Percentiles rank a stretch among this genome's conserved stretches.
Conservation (phyloP, 2,797 vertebrate genomes). For the Tympanoctomys barrerae region DNA sequence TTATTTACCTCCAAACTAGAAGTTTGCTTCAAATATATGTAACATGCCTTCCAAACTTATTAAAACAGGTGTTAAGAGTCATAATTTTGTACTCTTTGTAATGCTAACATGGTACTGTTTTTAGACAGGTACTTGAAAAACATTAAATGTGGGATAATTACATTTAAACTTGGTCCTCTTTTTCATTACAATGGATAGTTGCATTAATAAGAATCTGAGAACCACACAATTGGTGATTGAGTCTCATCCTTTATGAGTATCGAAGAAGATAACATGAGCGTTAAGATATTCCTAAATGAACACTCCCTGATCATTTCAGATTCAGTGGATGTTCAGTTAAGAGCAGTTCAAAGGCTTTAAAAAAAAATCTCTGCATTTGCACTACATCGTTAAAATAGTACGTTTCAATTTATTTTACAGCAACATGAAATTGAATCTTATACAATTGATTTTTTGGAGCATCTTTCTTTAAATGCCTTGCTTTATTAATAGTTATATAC, state of each 20-base stretch:
- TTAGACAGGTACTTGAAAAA: background rate
- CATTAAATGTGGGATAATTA: conserved; percentile 17
- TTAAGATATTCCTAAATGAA: background rate
- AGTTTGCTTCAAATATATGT: background rate
- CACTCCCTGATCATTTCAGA: background rate
- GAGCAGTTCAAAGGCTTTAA: background rate
- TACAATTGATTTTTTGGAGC: background rate
- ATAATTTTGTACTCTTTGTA: background rate
- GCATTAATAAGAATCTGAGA: conserved; percentile 22
- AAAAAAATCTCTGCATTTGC: background rate
- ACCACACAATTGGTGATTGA: conserved; percentile 12
- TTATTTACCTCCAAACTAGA: background rate
- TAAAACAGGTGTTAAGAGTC: conserved; percentile 6
- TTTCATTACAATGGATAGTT: conserved; percentile 34
- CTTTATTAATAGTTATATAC: background rate
- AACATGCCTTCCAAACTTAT: background rate
- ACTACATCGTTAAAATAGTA: background rate
- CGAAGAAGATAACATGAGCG: background rate
- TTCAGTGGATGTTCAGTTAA: background rate
- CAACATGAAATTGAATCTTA: background rate
- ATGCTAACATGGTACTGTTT: background rate
- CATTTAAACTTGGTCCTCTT: conserved; percentile 57
- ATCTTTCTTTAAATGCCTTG: background rate
- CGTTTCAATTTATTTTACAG: background rate
- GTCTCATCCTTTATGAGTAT: background rate